Percentiles rank a stretch among this genome's conserved stretches.
Conservation (phyloP, 2,888 invertebrate genomes). For the Digitonthophagus gazella region DNA sequence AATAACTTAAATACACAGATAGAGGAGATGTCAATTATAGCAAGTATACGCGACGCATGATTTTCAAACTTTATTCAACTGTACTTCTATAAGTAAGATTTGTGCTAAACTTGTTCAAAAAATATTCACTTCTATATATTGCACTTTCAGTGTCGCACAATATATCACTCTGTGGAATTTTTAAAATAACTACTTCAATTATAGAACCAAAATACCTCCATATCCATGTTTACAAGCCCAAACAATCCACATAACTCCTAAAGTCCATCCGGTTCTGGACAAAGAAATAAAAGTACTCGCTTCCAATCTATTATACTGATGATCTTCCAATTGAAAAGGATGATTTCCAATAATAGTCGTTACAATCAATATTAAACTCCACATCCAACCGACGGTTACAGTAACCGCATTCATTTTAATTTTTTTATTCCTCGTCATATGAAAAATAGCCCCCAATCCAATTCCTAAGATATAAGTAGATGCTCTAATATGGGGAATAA, state of each 20-base stretch:
- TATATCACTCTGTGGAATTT: too few relatives aligned
- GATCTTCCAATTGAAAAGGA: slow-evolving; percentile 41
- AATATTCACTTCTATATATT: too few relatives aligned
- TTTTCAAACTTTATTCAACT: too few relatives aligned
- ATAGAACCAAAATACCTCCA: slow-evolving; percentile 47
- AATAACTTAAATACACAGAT: too few relatives aligned
- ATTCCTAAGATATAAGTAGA: slow-evolving; percentile 47
- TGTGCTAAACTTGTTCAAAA: too few relatives aligned
- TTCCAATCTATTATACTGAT: slow-evolving; percentile 43
- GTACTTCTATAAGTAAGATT: too few relatives aligned
- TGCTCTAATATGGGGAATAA: slow-evolving; percentile 44
- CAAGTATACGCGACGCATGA: too few relatives aligned
- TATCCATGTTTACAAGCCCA: slow-evolving; percentile 53
- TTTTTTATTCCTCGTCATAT: slow-evolving; percentile 40
- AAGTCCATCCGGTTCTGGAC: slow-evolving; percentile 52
- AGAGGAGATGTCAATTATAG: too few relatives aligned
- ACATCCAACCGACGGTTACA: slow-evolving; percentile 37
- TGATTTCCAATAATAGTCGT: slow-evolving; percentile 40
- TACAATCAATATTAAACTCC: slow-evolving; percentile 35
- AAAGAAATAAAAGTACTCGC: slow-evolving; percentile 50
- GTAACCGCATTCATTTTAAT: slow-evolving; percentile 34
- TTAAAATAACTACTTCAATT: background rate
- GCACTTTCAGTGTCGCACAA: too few relatives aligned
- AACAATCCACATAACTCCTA: slow-evolving; percentile 54
- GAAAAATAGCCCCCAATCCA: slow-evolving; percentile 42